Conservation (phyloP, 2,888 invertebrate species). For the Carpatolechia fugitivella region DNA sequence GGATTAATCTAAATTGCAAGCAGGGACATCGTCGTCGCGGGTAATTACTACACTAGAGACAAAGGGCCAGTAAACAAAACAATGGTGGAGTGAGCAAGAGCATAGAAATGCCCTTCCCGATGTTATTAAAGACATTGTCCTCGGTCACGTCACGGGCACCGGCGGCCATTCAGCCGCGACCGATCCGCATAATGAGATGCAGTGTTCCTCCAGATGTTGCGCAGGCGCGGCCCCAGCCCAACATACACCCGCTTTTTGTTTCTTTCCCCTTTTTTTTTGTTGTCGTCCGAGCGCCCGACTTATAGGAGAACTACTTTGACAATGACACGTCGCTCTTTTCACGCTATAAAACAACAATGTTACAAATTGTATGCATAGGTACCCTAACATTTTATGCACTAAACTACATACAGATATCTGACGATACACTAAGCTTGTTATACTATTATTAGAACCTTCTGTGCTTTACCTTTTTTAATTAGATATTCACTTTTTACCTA, state of each 20-base stretch:
- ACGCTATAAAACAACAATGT: conserved; percentile 9
- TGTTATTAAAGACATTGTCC: conserved; percentile 45
- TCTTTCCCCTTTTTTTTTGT: conserved; percentile 45
- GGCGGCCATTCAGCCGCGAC: conserved; percentile 62
- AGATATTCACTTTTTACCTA: not conserved
- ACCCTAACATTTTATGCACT: not conserved
- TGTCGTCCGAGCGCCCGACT: conserved; percentile 28
- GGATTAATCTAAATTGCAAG: conserved; percentile 4
- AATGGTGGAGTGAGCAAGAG: conserved; percentile 13
- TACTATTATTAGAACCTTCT: not conserved
- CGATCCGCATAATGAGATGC: conserved; percentile 71
- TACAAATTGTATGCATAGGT: conserved; percentile 4
- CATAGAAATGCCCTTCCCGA: conserved; percentile 34
- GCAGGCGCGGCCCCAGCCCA: conserved; percentile 68
- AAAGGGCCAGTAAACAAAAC: conserved; percentile 13
- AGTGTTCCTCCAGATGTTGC: conserved; percentile 73
- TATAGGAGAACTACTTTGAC: conserved; percentile 31
- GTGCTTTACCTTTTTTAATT: not conserved
- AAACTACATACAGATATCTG: not conserved
- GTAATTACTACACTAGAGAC: conserved; percentile 10
- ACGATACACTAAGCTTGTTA: not conserved
- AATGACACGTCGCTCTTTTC: conserved; percentile 31
- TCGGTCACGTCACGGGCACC: conserved; percentile 42
- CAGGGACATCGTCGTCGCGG: not conserved
- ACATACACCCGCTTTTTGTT: conserved; percentile 61